Percentiles rank a stretch among this genome's conserved stretches.
phyloP scores from a whole-genome alignment of 2,113 vertebrate genomes.

The Eulacestoma nigropectus region DNA sequence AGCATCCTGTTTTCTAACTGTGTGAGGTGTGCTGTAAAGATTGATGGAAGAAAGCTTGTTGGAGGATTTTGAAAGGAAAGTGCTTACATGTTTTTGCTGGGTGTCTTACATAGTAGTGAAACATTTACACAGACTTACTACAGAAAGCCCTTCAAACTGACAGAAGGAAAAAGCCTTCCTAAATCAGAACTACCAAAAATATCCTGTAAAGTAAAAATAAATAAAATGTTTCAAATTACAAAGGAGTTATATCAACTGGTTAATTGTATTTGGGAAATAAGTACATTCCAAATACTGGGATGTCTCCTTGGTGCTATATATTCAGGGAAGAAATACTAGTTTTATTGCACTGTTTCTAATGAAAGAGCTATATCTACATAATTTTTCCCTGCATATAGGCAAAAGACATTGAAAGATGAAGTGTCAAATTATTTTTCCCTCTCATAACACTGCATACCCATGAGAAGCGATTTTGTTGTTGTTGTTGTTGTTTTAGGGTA shows the following conservation, averaged over 20 bases:
- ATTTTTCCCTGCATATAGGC: background rate
- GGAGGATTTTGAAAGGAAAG: background rate
- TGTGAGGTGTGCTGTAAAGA: background rate
- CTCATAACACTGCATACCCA: background rate
- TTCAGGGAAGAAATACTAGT: background rate
- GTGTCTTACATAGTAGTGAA: background rate
- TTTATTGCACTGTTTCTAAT: background rate
- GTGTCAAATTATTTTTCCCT: background rate
- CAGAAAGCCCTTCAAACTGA: background rate
- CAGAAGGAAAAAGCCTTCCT: background rate
- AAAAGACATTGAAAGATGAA: background rate
- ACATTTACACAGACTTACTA: background rate
- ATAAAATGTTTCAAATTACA: background rate
- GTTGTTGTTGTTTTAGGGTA: constrained; percentile 53
- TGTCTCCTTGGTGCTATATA: background rate
- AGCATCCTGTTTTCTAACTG: background rate
- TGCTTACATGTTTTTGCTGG: background rate
- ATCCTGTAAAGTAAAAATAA: background rate
- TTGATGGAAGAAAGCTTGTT: background rate
- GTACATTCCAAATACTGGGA: background rate
- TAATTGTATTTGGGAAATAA: constrained; percentile 32
- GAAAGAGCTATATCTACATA: background rate
- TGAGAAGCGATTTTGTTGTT: constrained; percentile 24
- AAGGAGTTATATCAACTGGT: background rate
- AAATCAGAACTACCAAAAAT: background rate